Percentiles rank a stretch among this genome's conserved stretches.
Conservation (phyloP, 1,140 invertebrate species). For the Ceratoteleas bidentatus region DNA sequence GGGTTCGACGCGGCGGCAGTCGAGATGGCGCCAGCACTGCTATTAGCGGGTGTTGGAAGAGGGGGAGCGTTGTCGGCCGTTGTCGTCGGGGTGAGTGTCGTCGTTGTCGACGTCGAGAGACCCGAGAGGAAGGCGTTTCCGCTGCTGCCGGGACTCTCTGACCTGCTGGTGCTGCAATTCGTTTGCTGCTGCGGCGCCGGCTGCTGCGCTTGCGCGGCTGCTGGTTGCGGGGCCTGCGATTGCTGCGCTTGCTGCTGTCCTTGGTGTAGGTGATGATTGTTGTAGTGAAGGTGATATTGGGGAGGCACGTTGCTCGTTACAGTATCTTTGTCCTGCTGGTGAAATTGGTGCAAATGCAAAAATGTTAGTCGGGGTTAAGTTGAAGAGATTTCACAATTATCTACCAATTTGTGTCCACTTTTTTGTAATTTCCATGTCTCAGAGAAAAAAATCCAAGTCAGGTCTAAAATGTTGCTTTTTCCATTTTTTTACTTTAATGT, state of each 20-base stretch:
- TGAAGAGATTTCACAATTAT: too few species aligned
- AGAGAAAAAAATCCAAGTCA: too few species aligned
- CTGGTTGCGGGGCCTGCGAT: conserved; percentile 56
- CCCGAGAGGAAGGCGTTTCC: conserved; percentile 51
- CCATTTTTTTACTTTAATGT: too few species aligned
- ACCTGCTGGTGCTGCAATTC: conserved; percentile 74
- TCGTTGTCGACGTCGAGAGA: conserved; percentile 45
- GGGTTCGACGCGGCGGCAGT: conserved; percentile 76
- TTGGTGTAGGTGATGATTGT: conserved; percentile 58
- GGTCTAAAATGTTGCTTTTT: too few species aligned
- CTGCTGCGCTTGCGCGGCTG: conserved; percentile 33
- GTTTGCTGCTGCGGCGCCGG: conserved; percentile 60
- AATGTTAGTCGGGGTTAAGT: too few species aligned
- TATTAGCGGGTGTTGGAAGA: conserved; percentile 50
- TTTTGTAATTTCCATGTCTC: too few species aligned
- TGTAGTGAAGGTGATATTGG: conserved; percentile 64
- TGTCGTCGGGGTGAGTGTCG: conserved; percentile 48
- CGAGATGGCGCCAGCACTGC: conserved; percentile 58
- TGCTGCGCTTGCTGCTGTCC: conserved; percentile 60
- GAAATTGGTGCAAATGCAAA: too few species aligned
- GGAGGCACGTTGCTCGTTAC: conserved; percentile 58
- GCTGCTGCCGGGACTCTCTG: conserved; percentile 76
- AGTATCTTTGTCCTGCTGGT: conserved; percentile 73
- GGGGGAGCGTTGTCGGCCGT: conserved; percentile 54
- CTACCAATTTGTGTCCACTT: too few species aligned